These are phyloP conservation scores for Pseudococcus viburni DNA, from an alignment of 2,888 invertebrate genomes.

Conservation along the genomic window DNA sequence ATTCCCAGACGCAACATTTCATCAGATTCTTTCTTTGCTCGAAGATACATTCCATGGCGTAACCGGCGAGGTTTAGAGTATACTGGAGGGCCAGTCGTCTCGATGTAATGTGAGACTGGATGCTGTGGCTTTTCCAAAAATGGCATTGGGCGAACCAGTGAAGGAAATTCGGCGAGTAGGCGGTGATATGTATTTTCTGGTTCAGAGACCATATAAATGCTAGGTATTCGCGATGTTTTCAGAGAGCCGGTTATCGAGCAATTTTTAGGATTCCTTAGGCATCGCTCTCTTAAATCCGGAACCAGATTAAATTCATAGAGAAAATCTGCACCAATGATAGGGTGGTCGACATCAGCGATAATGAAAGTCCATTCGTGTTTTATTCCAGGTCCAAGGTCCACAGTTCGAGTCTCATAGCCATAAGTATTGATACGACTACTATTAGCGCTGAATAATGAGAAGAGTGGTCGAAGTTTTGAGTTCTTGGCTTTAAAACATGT, in stretches of 20 bases:
- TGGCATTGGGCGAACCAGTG: not conserved
- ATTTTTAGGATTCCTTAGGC: not conserved
- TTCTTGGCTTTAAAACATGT: no score
- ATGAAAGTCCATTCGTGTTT: not conserved
- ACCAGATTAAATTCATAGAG: not conserved
- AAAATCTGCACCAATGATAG: not conserved
- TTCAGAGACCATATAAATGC: not conserved
- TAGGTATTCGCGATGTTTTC: not conserved
- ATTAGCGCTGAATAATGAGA: no score
- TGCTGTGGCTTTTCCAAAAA: not conserved
- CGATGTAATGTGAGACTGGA: not conserved
- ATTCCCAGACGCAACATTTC: not conserved
- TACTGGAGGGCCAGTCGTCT: not conserved
- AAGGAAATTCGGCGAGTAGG: not conserved
- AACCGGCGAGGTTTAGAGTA: not conserved
- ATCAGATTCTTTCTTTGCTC: not conserved
- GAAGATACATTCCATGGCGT: not conserved
- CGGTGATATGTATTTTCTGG: not conserved
- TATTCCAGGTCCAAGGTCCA: not conserved
- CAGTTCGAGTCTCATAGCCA: no score
- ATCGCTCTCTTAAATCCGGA: not conserved
- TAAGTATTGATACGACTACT: no score
- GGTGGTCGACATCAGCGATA: not conserved
- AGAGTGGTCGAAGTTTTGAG: no score
- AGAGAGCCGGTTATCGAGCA: no score